A percentile compares a stretch with the other conserved stretches of the same genome.
These are phyloP conservation scores for Petrosia ficiformis DNA, from an alignment of 37 sponge, comb jelly and placozoan species.

Conservation along the genomic window DNA sequence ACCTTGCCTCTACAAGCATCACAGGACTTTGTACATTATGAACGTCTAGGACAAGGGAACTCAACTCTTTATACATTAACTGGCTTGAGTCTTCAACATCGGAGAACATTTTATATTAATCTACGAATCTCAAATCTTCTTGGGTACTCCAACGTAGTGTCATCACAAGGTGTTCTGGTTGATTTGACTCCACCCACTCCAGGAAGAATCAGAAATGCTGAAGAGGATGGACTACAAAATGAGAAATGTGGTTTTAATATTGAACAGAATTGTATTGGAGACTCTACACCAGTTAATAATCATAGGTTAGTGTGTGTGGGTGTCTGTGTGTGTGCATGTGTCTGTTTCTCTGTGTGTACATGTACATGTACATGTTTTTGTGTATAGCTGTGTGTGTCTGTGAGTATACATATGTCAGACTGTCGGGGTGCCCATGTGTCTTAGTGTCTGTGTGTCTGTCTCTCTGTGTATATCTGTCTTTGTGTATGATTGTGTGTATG, in stretches of 20 bases:
- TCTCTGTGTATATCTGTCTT: too few relatives aligned
- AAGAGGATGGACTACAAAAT: conserved; percentile 1
- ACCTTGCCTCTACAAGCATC: conserved; percentile 35
- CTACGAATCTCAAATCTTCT: conserved; percentile 58
- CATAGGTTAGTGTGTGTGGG: conserved; percentile 43
- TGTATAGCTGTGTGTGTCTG: conserved; percentile 9
- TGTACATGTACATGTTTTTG: conserved; percentile 19
- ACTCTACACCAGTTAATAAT: background rate
- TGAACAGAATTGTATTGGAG: conserved; percentile 28
- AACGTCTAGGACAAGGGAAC: conserved; percentile 72
- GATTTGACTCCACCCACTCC: conserved; percentile 83
- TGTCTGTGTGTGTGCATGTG: conserved; percentile 14
- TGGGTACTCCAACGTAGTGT: conserved; percentile 48
- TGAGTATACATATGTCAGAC: too few relatives aligned
- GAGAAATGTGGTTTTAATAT: conserved; percentile 39
- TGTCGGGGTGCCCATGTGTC: too few relatives aligned
- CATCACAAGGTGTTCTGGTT: conserved; percentile 59
- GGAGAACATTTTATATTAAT: conserved; percentile 60
- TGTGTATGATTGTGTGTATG: too few relatives aligned
- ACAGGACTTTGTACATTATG: conserved; percentile 52
- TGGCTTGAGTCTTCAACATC: conserved; percentile 35
- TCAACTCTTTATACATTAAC: conserved; percentile 22
- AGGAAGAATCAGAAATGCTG: conserved; percentile 48
- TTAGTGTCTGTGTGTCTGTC: too few relatives aligned
- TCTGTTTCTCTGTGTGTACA: conserved; percentile 22